A percentile compares a stretch with the other conserved stretches of the same genome.
Evolutionary conservation across 2,113 vertebrate species (phyloP).

Genomic region (Leptobrachium leishanense): DNA sequence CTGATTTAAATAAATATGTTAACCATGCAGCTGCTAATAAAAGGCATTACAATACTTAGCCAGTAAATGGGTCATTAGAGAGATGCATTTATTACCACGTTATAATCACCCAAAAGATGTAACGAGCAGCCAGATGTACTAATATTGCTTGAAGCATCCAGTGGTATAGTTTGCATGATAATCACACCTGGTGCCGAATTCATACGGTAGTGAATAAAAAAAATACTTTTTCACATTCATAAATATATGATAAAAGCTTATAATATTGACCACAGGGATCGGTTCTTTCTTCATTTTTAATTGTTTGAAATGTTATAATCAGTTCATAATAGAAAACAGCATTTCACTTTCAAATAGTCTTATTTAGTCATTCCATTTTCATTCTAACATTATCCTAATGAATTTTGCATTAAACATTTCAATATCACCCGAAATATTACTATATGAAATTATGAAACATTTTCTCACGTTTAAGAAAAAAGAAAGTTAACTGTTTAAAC

Average conservation of each 20-base stretch:
- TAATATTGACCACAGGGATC: slow-evolving; percentile 56
- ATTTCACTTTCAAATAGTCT: background rate
- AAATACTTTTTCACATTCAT: slow-evolving; percentile 38
- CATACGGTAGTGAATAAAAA: slow-evolving; percentile 49
- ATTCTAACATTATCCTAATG: background rate
- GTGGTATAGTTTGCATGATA: slow-evolving; percentile 55
- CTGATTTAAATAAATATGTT: background rate
- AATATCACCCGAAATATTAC: background rate
- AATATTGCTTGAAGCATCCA: slow-evolving; percentile 52
- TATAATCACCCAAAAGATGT: slow-evolving; percentile 57
- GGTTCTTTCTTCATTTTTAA: background rate
- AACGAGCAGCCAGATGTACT: slow-evolving; percentile 56
- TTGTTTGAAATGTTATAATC: background rate
- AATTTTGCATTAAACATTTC: background rate
- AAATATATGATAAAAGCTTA: slow-evolving; percentile 51
- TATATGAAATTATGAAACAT: too few species aligned
- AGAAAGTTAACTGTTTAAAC: too few species aligned
- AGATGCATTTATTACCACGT: slow-evolving; percentile 52
- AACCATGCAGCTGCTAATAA: slow-evolving; percentile 43
- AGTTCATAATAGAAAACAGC: background rate
- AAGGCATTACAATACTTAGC: slow-evolving; percentile 54
- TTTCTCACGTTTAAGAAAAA: too few species aligned
- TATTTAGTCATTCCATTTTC: background rate
- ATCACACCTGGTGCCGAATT: slow-evolving; percentile 59
- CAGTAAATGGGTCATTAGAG: slow-evolving; percentile 51